Conservation (phyloP, 2,113 vertebrate genomes). For the Leptobrachium ailaonicum region DNA sequence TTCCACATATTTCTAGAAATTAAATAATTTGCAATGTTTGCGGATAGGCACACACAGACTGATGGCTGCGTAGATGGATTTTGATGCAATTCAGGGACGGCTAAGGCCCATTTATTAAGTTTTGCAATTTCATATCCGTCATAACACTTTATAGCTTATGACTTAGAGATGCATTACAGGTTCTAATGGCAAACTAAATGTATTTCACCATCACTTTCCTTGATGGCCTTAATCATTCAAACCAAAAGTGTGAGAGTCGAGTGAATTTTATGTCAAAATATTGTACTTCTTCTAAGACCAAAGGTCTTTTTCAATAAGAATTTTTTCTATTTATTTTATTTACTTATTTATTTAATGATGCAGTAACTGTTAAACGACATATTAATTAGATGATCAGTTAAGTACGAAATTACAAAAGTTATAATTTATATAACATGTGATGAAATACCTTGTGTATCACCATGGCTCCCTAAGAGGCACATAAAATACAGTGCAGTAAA, state of each 20-base stretch:
- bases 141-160: conserved; percentile 10
- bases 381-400: too few relatives aligned
- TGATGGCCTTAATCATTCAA: background rate
- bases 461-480: too few relatives aligned
- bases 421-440: too few relatives aligned
- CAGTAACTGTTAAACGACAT: too few relatives aligned
- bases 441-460: too few relatives aligned
- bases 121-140: conserved; percentile 11
- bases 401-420: too few relatives aligned
- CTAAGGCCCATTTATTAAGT: conserved; percentile 8
- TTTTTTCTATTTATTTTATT: too few relatives aligned
- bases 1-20: background rate
- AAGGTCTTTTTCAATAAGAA: background rate
- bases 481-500: too few relatives aligned
- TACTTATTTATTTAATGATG: too few relatives aligned
- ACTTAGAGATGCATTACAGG: conserved; percentile 3
- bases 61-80: conserved; percentile 1
- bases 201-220: background rate
- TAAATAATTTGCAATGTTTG: background rate
- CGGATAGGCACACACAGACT: background rate
- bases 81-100: background rate
- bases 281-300: conserved; percentile 11
- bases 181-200: conserved; percentile 16
- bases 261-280: conserved; percentile 10
- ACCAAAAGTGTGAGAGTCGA: conserved; percentile 7